These are phyloP conservation scores for Drosophila simulans DNA, from an alignment of 1,140 invertebrate genomes.

Conservation along the genomic window DNA sequence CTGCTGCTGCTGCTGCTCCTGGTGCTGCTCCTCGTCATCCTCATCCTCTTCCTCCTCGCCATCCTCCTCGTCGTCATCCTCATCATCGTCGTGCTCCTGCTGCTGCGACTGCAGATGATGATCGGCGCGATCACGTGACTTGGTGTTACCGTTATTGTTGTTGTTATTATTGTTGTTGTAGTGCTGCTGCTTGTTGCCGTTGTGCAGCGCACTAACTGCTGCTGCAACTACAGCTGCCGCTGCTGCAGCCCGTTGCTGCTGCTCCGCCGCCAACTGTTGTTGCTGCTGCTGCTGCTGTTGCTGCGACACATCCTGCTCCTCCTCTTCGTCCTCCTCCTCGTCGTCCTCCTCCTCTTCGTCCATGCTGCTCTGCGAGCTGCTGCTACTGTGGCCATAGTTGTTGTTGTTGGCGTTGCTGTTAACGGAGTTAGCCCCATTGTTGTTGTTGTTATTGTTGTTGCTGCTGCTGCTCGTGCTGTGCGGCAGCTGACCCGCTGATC, in stretches of 20 bases:
- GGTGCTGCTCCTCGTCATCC: conserved; percentile 32
- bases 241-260: conserved; percentile 52
- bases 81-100: conserved; percentile 50
- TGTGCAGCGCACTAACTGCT: conserved; percentile 64
- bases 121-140: conserved; percentile 17
- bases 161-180: conserved; percentile 42
- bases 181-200: conserved; percentile 64
- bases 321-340: conserved; percentile 30
- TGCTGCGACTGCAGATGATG: conserved; percentile 35
- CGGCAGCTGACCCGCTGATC: conserved; percentile 33
- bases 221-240: conserved; percentile 67
- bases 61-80: conserved; percentile 49
- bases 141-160: conserved; percentile 27
- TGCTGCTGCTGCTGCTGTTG: conserved; percentile 30
- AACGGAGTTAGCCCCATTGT: conserved; percentile 2
- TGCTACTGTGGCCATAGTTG: conserved; percentile 35
- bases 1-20: conserved; percentile 32
- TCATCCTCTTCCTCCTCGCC: conserved; percentile 64
- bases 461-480: conserved; percentile 40
- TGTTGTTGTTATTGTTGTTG: conserved; percentile 34
- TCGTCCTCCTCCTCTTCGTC: conserved; percentile 55
- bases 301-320: conserved; percentile 10
- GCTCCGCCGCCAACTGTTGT: conserved; percentile 41
- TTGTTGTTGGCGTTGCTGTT: conserved; percentile 39
- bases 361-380: conserved; percentile 52